Evolutionary conservation across 2,113 vertebrate species (phyloP).

Genomic region (Cebidichthys violaceus): DNA sequence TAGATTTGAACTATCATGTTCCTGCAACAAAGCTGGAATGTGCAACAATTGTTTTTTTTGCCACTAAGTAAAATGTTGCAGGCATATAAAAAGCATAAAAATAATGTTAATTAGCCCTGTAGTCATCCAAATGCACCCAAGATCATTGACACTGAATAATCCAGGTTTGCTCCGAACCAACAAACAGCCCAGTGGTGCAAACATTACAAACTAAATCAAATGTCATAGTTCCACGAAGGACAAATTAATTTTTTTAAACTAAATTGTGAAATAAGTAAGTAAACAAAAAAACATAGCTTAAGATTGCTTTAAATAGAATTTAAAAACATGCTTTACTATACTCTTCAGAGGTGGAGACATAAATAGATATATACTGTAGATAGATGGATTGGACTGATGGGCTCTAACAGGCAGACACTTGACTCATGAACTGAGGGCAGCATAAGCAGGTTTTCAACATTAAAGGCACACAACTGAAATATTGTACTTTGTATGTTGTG

Average conservation of each 20-base stretch:
- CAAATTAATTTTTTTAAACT: background rate
- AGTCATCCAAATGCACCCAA: background rate
- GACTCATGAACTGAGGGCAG: background rate
- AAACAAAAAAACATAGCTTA: background rate
- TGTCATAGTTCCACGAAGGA: background rate
- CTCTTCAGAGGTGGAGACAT: background rate
- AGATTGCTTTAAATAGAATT: background rate
- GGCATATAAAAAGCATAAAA: background rate
- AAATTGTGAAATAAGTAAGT: background rate
- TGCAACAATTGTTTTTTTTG: background rate
- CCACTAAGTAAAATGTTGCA: background rate
- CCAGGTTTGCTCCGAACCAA: background rate
- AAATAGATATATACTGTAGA: background rate
- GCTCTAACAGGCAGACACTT: slow-evolving; percentile 21
- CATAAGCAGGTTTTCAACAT: background rate
- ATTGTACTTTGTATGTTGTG: background rate
- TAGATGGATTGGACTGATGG: slow-evolving; percentile 20
- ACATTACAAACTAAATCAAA: background rate
- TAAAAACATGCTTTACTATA: background rate
- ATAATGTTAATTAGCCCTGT: background rate
- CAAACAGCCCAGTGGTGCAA: background rate
- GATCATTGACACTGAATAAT: background rate
- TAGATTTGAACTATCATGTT: background rate
- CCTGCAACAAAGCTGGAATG: slow-evolving; percentile 7
- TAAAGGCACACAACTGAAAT: background rate